phyloP scores from a whole-genome alignment of 2,888 invertebrate genomes.

The Andrena hattorfiana region DNA sequence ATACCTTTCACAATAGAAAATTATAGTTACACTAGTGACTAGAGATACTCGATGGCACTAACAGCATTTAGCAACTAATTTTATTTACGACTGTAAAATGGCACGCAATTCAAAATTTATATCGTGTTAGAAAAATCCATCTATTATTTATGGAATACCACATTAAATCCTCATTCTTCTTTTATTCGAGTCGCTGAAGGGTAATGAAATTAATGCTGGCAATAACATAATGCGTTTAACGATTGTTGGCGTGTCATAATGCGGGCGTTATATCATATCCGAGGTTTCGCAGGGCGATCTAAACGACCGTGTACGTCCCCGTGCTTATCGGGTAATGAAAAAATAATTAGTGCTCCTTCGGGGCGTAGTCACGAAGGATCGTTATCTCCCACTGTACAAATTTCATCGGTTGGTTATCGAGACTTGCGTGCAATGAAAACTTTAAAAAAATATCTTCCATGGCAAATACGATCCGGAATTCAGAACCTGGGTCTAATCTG shows the following conservation, averaged over 20 bases:
- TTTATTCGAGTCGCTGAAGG: not conserved
- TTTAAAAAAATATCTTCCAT: not conserved
- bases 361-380: conserved; percentile 58
- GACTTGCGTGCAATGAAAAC: conserved; percentile 40
- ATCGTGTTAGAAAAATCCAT: not conserved
- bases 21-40: too few species aligned
- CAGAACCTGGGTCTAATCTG: not conserved
- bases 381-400: conserved; percentile 63
- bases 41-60: too few species aligned
- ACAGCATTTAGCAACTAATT: not conserved
- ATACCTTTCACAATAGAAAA: too few species aligned
- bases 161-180: not conserved
- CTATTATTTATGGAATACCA: not conserved
- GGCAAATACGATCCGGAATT: not conserved
- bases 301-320: conserved; percentile 41
- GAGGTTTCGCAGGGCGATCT: conserved; percentile 35
- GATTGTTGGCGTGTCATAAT: conserved; percentile 31
- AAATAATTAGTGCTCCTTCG: conserved; percentile 58
- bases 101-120: not conserved
- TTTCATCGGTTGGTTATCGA: conserved; percentile 57
- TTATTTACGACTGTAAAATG: not conserved
- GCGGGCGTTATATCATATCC: conserved; percentile 30
- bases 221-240: conserved; percentile 42
- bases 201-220: conserved; percentile 20
- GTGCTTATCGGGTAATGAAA: conserved; percentile 66